phyloP scores from a whole-genome alignment of 1,140 invertebrate genomes.

The Drosophila busckii region DNA sequence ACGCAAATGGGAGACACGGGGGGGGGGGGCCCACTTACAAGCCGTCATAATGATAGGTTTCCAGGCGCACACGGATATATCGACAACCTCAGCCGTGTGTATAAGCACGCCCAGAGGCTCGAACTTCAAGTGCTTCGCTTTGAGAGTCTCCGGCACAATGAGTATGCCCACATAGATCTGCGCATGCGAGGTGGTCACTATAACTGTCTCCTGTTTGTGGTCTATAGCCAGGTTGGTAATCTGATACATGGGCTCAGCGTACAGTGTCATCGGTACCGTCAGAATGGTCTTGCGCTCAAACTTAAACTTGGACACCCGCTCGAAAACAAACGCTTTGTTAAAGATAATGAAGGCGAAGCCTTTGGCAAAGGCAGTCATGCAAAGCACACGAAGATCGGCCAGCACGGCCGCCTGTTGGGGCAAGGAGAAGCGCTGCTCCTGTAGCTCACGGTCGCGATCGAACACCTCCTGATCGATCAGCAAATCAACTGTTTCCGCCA shows the following conservation, averaged over 20 bases:
- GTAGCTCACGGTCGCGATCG: conserved; percentile 51
- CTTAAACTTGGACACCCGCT: conserved; percentile 81
- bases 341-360: conserved; percentile 82
- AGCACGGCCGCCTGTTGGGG: conserved; percentile 36
- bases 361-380: conserved; percentile 80
- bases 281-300: conserved; percentile 81
- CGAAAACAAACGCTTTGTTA: conserved; percentile 82
- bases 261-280: conserved; percentile 79
- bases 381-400: conserved; percentile 78
- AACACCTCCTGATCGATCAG: conserved; percentile 70
- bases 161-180: conserved; percentile 82
- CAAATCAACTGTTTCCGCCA: conserved; percentile 79
- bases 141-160: conserved; percentile 79
- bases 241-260: conserved; percentile 71
- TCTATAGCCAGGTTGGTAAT: conserved; percentile 81
- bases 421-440: conserved; percentile 38
- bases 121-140: conserved; percentile 78
- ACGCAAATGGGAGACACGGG: neutral
- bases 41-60: conserved; percentile 93
- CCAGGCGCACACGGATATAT: conserved; percentile 90
- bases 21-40: conserved; percentile 81
- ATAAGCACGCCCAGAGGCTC: conserved; percentile 84
- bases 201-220: conserved; percentile 80
- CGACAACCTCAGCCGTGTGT: conserved; percentile 89
- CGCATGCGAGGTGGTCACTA: conserved; percentile 81